Evolutionary conservation across 1,140 invertebrate genomes (phyloP).

Genomic region (Trichoplusia ni): DNA sequence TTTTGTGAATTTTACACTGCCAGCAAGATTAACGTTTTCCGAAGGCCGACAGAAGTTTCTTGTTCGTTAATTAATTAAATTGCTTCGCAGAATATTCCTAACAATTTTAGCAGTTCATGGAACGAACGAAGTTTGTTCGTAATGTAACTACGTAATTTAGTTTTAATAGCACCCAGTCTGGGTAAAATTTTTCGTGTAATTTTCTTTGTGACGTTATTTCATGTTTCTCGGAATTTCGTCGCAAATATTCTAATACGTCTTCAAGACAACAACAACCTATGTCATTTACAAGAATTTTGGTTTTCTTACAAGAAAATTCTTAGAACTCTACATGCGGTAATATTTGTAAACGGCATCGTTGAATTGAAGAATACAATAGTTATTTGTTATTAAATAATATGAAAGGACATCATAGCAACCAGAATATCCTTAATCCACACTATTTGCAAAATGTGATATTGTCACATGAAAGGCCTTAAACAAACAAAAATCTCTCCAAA

Average conservation of each 20-base stretch:
- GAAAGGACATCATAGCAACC: background rate
- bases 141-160: conserved; percentile 2
- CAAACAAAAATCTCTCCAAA: conserved; percentile 7
- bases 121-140: conserved; percentile 2
- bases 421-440: background rate
- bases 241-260: too few species aligned
- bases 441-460: conserved; percentile 3
- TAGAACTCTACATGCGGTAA: too few species aligned
- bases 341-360: too few species aligned
- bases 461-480: conserved; percentile 4
- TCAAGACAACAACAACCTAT: too few species aligned
- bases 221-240: too few species aligned
- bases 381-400: background rate
- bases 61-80: conserved; percentile 58
- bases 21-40: conserved; percentile 52
- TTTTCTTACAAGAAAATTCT: too few species aligned
- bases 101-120: background rate
- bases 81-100: conserved; percentile 23
- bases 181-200: background rate
- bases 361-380: too few species aligned
- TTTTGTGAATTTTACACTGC: conserved; percentile 59
- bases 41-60: conserved; percentile 40
- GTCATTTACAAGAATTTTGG: too few species aligned
- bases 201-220: background rate
- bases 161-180: background rate